phyloP scores from a whole-genome alignment of 2,888 invertebrate species.

The Muschampia plurimacula region DNA sequence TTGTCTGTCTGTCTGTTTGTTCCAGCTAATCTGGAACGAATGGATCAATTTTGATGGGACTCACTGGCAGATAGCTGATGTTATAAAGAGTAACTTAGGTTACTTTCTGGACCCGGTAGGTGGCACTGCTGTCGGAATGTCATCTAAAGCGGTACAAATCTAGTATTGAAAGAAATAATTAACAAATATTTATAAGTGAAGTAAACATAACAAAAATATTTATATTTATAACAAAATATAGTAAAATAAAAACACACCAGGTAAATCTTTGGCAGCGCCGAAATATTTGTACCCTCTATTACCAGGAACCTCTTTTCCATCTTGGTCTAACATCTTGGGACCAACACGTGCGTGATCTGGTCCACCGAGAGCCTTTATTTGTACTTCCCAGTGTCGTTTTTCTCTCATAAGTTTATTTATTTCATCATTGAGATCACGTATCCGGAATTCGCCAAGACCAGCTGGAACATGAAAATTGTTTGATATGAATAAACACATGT shows the following conservation, averaged over 20 bases:
- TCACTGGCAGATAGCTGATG: too few species aligned
- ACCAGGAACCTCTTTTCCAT: conserved; percentile 98
- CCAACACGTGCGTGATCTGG: conserved; percentile 97
- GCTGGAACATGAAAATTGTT: conserved; percentile 78
- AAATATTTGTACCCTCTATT: conserved; percentile 99
- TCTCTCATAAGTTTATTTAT: conserved; percentile 98
- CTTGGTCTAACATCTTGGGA: conserved; percentile 96
- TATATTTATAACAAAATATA: too few species aligned
- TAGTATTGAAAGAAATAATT: too few species aligned
- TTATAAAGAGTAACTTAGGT: too few species aligned
- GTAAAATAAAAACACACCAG: conserved; percentile 82
- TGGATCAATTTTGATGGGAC: too few species aligned
- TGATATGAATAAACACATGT: background rate
- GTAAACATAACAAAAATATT: too few species aligned
- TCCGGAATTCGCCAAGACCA: conserved; percentile 99
- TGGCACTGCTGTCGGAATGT: too few species aligned
- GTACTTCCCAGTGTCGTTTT: conserved; percentile 99
- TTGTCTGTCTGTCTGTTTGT: too few species aligned
- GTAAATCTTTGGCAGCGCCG: conserved; percentile 98
- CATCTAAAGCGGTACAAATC: too few species aligned
- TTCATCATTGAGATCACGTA: conserved; percentile 99
- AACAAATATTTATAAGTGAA: too few species aligned
- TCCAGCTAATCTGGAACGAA: too few species aligned
- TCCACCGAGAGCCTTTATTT: conserved; percentile 97
- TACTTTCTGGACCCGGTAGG: too few species aligned